Conservation (phyloP, 2,797 vertebrate genomes). For the Pseudochaenichthys georgianus region DNA sequence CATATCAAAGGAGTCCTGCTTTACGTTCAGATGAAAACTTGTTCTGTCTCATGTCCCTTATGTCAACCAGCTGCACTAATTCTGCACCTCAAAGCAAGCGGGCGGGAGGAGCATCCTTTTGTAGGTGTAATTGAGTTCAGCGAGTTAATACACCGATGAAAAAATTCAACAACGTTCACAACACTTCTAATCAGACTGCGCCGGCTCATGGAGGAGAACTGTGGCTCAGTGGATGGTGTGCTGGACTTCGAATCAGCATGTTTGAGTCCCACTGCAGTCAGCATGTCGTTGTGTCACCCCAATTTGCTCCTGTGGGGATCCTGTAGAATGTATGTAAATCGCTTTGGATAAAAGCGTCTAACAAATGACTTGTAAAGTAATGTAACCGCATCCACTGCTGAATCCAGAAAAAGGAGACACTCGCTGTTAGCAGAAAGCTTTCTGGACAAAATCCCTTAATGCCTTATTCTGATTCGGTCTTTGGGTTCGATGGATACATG, state of each 20-base stretch:
- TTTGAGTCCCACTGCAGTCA: too few relatives aligned
- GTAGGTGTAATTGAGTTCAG: slow-evolving; percentile 55
- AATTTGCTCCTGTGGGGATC: too few relatives aligned
- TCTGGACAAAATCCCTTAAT: slow-evolving; percentile 23
- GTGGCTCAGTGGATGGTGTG: too few relatives aligned
- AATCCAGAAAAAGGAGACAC: not conserved
- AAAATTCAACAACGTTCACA: slow-evolving; percentile 37
- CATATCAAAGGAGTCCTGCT: slow-evolving; percentile 65
- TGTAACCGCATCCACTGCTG: not conserved
- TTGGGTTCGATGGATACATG: not conserved
- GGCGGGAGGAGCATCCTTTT: slow-evolving; percentile 27
- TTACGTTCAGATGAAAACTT: slow-evolving; percentile 53
- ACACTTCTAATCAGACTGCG: slow-evolving; percentile 26
- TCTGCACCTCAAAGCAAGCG: slow-evolving; percentile 39
- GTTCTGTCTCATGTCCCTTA: slow-evolving; percentile 38
- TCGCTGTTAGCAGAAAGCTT: not conserved
- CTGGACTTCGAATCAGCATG: too few relatives aligned
- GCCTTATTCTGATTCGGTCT: slow-evolving; percentile 22
- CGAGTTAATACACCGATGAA: slow-evolving; percentile 34
- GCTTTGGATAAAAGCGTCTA: too few relatives aligned
- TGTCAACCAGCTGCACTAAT: slow-evolving; percentile 37
- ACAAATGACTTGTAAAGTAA: too few relatives aligned
- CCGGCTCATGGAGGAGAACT: not conserved
- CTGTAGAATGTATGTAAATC: too few relatives aligned
- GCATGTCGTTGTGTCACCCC: too few relatives aligned